Evolutionary conservation across 2,797 vertebrate genomes (phyloP).

Genomic region (Coranthus polyacanthus): DNA sequence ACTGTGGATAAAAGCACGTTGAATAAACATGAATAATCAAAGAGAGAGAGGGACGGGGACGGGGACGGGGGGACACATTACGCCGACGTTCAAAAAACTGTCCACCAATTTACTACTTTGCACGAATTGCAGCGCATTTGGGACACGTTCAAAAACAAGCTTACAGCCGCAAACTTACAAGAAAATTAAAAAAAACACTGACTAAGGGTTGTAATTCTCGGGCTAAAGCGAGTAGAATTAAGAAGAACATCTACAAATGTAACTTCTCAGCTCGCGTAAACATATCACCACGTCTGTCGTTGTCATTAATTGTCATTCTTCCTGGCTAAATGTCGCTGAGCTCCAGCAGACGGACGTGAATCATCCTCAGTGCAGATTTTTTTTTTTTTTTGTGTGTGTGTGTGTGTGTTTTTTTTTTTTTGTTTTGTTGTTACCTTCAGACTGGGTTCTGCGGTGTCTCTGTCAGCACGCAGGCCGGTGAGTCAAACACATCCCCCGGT

Average conservation of each 20-base stretch:
- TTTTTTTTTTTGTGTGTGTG: too few relatives aligned
- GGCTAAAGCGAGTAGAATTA: too few relatives aligned
- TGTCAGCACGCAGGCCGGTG: slow-evolving; percentile 42
- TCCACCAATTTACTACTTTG: background rate
- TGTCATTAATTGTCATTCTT: background rate
- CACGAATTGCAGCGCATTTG: background rate
- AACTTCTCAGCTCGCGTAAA: background rate
- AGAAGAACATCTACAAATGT: background rate
- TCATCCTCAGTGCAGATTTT: slow-evolving; percentile 41
- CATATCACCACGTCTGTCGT: background rate
- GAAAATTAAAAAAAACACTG: slow-evolving; percentile 24
- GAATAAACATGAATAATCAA: background rate
- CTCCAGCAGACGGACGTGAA: slow-evolving; percentile 34
- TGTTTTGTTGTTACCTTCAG: slow-evolving; percentile 47
- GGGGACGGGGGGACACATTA: too few relatives aligned
- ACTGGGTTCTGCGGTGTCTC: slow-evolving; percentile 46
- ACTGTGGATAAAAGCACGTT: slow-evolving; percentile 3
- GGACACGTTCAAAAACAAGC: background rate
- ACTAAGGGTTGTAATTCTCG: background rate
- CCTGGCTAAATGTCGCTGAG: slow-evolving; percentile 15
- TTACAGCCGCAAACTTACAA: slow-evolving; percentile 19
- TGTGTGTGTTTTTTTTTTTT: slow-evolving; percentile 12
- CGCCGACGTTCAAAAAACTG: too few relatives aligned
- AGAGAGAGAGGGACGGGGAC: too few relatives aligned
- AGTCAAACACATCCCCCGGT: slow-evolving; percentile 31